phyloP scores from a whole-genome alignment of 92 coral and sea anemone genomes.

The Actinernus sp. region DNA sequence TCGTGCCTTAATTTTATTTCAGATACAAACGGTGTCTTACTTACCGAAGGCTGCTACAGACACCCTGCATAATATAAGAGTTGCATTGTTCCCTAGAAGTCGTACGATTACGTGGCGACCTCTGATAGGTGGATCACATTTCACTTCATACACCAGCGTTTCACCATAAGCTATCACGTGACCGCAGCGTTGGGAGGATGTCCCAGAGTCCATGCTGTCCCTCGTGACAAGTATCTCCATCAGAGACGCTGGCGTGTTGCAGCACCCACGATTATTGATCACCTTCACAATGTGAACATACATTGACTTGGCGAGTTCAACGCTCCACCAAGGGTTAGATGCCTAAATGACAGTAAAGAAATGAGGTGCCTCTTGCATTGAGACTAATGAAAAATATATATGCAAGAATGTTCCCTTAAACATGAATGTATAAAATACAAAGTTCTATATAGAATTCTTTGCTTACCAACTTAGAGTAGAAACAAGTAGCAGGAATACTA shows the following conservation, averaged over 20 bases:
- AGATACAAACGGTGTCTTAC: no score
- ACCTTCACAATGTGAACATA: slow-evolving; percentile 18
- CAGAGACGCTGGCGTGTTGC: not conserved
- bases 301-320: slow-evolving; percentile 8
- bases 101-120: slow-evolving; percentile 30
- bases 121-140: slow-evolving; percentile 41
- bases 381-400: not conserved
- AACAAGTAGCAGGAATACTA: slow-evolving; percentile 11
- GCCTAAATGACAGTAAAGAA: slow-evolving; percentile 19
- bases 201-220: not conserved
- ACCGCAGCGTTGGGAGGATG: not conserved
- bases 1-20: no score
- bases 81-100: slow-evolving; percentile 6
- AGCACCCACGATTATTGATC: not conserved
- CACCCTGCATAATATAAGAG: slow-evolving; percentile 3
- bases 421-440: no score
- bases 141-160: not conserved
- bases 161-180: not conserved
- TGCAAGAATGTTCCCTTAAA: not conserved
- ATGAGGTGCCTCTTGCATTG: no score
- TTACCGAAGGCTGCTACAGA: slow-evolving; percentile 39
- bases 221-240: not conserved
- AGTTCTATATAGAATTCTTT: no score
- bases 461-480: not conserved
- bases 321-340: slow-evolving; percentile 22